A percentile compares a stretch with the other conserved stretches of the same genome.
phyloP scores from a whole-genome alignment of 2,888 invertebrate genomes.

The Eilema depressum region DNA sequence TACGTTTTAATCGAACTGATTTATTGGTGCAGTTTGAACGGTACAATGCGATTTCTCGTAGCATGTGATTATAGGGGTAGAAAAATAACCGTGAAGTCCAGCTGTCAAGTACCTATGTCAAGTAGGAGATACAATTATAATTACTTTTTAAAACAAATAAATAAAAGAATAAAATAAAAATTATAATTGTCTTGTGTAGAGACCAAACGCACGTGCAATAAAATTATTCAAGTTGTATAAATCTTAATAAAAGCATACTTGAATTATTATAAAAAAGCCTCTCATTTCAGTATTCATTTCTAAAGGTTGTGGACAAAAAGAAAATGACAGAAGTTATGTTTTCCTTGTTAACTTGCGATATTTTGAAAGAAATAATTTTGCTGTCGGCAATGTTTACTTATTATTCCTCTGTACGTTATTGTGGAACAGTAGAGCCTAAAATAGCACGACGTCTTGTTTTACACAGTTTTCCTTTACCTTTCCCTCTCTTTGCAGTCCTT shows the following conservation, averaged over 20 bases:
- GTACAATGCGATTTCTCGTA: too few relatives aligned
- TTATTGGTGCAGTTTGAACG: too few relatives aligned
- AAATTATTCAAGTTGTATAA: background rate
- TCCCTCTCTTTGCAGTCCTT: constrained; percentile 62
- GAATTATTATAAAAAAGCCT: constrained; percentile 13
- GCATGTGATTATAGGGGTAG: too few relatives aligned
- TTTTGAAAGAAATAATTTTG: constrained; percentile 64
- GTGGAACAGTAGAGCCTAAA: constrained; percentile 60
- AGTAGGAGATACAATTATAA: too few relatives aligned
- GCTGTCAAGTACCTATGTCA: too few relatives aligned
- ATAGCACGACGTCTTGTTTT: constrained; percentile 53
- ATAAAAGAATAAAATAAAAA: too few relatives aligned
- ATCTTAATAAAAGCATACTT: constrained; percentile 19
- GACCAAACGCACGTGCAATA: background rate
- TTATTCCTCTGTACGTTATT: constrained; percentile 54
- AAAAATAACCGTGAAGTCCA: too few relatives aligned
- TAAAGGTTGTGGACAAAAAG: constrained; percentile 52
- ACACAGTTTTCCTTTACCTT: constrained; percentile 57
- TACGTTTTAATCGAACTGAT: too few relatives aligned
- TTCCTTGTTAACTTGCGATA: constrained; percentile 70
- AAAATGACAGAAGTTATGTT: constrained; percentile 69
- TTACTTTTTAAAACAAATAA: too few relatives aligned
- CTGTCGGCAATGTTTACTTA: constrained; percentile 53
- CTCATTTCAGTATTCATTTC: constrained; percentile 38
- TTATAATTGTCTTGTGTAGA: background rate